Base-by-base conservation (phyloP, 1,140 invertebrate species). In the Sinonovacula constricta region DNA sequence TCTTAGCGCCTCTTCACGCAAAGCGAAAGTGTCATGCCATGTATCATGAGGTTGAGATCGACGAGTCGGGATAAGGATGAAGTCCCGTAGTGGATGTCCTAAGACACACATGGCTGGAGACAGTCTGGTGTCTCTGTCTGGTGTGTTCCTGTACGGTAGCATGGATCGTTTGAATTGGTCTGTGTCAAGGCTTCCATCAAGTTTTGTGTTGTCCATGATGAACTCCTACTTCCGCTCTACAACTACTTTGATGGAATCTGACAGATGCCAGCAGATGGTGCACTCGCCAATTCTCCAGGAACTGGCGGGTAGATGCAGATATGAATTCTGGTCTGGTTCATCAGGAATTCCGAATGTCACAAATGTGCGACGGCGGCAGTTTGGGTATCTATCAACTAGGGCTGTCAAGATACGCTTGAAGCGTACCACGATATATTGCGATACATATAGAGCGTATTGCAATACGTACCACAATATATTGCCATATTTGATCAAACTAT, bases 101-200 rank as follows among this genome's bases (percentile, higher is more conserved):
- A 80, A 69, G 12, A 80, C 45, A 22, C 66, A 70, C 66, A 80
- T 80, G 0, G 70, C 71, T 49, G 81, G 81, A 18, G 77, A 84
- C 7, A 82, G 63, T 56, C 74, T 79, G 24, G 70, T 84, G 51
- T 80, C 74, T 57, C 69, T 67, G 39, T 84, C 83, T 36, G 83
- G 81, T 18, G 83, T 74, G 36, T 84, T 84, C 1, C 81, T 14
- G 53, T 84, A 82, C 57, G 80, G 83, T 22, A 84, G 31, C 12
- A 84, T 79, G 28, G 81, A 79, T 15, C 81, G 66, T 54, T 84
- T 78, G 14, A 85, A 71, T 0, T 22, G 2, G 45, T 81, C 70
- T 1, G 79, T 85, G 51, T 85, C 62, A 0, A 85, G 54, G 24
- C 76, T 71, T 18, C 83, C 81, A 59, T 59, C 31, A 15, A 45